Conservation (phyloP, 2,113 vertebrate genomes). For the Sphyrna mokarran region DNA sequence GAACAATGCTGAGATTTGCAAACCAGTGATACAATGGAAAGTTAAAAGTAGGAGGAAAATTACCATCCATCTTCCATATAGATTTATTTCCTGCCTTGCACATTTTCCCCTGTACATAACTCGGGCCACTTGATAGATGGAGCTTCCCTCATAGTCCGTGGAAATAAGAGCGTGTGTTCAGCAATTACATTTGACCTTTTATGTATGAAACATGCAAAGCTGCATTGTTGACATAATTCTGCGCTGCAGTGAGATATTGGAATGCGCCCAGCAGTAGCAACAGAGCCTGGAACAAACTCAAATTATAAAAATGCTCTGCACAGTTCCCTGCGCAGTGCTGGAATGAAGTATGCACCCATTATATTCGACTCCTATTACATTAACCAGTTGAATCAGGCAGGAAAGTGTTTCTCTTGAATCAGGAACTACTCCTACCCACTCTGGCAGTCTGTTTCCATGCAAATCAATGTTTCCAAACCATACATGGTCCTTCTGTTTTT, state of each 20-base stretch:
- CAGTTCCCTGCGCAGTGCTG: neutral
- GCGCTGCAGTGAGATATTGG: neutral
- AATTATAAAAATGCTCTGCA: neutral
- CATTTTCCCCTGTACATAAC: neutral
- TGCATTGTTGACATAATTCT: neutral
- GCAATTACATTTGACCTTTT: slow-evolving; percentile 23
- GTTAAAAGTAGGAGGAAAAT: neutral
- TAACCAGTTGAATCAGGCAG: neutral
- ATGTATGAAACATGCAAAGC: slow-evolving; percentile 19
- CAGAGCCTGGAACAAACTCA: neutral
- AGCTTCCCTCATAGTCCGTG: neutral
- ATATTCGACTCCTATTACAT: neutral
- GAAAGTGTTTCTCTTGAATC: neutral
- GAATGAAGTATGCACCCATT: neutral
- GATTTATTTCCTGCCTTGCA: neutral
- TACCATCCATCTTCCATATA: neutral
- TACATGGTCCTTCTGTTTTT: neutral
- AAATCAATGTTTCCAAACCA: neutral
- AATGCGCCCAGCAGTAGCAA: neutral
- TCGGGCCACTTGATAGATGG: neutral
- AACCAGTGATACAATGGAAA: neutral
- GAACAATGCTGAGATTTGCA: neutral
- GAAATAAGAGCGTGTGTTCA: neutral
- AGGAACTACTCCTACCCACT: neutral
- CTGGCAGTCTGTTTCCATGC: neutral